Base-by-base conservation (phyloP, 1,140 invertebrate genomes). In the Campoletis sonorensis region DNA sequence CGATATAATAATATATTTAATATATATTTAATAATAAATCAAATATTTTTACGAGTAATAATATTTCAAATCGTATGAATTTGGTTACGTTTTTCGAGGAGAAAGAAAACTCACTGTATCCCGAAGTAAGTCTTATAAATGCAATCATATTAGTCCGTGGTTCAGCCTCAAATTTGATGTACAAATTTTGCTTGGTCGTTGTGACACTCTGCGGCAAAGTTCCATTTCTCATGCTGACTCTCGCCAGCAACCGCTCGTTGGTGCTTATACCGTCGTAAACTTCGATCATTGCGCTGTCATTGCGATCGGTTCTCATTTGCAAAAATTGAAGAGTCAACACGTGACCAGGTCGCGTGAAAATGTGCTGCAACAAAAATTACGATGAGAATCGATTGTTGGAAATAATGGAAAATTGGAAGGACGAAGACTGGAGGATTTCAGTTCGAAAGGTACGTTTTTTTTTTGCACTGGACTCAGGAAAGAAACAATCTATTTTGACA, bases 131-230 rank as follows among this genome's bases (percentile, higher is more conserved):
- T 83, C 96, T 93, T 77, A 98, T 92, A 85, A 96, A 96, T 4
- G 96, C 94, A 13, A 95, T 92, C 40, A 96, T 93, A 83, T 96
- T 94, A 13, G 94, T 94, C 72, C 94, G 91, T 0, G 95, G 92
- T 84, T 96, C 92, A 0, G 96, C 96, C 18, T 89, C 92, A 86
- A 96, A 97, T 85, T 94, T 94, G 0, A 98, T 93, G 85, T 94
- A 96, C 85, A 98, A 94, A 89, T 95, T 94, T 81, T 96, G 95
- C 76, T 94, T 92, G 0, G 95, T 96, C 0, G 95, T 96, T 0
- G 96, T 96, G 1, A 98, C 93, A 88, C 97, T 97, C 88, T 98
- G 97, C 0, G 96, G 96, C 82, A 96, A 92, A 0, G 97, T 97
- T 64, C 94, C 94, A 89, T 98, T 98, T 82, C 94, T 93, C 21